Base-by-base conservation (phyloP, 1,140 invertebrate genomes). In the Magallana angulata region DNA sequence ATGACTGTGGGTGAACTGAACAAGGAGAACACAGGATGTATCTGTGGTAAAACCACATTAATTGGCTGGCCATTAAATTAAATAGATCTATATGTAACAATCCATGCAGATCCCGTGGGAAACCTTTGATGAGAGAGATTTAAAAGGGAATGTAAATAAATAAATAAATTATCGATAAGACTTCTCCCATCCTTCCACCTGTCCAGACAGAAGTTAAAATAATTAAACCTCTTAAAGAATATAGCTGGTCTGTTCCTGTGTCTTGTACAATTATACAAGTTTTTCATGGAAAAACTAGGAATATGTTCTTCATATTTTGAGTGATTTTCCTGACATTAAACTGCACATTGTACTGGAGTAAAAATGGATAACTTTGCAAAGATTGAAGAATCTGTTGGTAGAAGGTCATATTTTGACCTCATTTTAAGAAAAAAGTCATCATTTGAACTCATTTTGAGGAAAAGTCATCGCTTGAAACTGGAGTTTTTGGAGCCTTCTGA, bases 91-190 rank as follows among this genome's bases (percentile, higher is more conserved):
- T n/a, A 36, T 76, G 68, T 76, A 76, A 76, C 68, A 76, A 76
- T 76, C 14, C 68, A 76, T 76, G 68, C 68, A 76, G 68, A 76
- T 76, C 68, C 68, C 68, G 14, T 12, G 9, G 24, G 68, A 76
- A 76, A 76, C 18, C 24, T 76, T 76, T 76, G 68, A 76, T 76
- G 68, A 18, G 24, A 76, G 36, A 76, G 68, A 76, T 11, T 24
- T 24, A 30, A 76, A 76, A 76, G 68, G 68, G 24, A 76, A 76
- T 30, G 68, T 76, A 76, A 76, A 76, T 76, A 76, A 12, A 48
- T 48, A 48, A 11, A 30, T 30, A 9, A 76, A 76, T 76, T 76
- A 24, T 24, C 24, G 24, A 24, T 24, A 76, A 76, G 36, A 30
- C 24, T 76, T 76, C 24, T 36, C 7, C 9, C 12, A 76, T 30